Conservation (phyloP, 2,888 invertebrate genomes). For the Marronus borbonicus region DNA sequence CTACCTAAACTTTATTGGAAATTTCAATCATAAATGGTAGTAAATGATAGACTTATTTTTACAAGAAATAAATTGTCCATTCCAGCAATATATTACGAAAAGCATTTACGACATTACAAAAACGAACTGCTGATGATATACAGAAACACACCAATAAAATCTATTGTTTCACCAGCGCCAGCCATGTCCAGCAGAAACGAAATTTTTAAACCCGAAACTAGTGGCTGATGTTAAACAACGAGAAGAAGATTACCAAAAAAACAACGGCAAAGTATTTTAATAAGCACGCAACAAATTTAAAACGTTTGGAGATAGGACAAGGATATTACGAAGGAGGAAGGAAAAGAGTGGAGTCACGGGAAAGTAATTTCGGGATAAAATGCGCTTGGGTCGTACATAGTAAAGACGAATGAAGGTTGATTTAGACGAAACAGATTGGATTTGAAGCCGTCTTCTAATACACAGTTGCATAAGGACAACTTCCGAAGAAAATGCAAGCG, state of each 20-base stretch:
- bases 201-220: slow-evolving; percentile 18
- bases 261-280: background rate
- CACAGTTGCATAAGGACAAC: too few relatives aligned
- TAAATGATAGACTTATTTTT: slow-evolving; percentile 40
- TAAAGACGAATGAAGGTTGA: too few relatives aligned
- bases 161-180: slow-evolving; percentile 52
- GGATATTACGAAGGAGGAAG: too few relatives aligned
- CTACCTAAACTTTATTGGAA: slow-evolving; percentile 29
- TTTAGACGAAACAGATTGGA: too few relatives aligned
- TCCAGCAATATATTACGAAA: slow-evolving; percentile 54
- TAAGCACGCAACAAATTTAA: too few relatives aligned
- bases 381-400: too few relatives aligned
- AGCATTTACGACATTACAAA: slow-evolving; percentile 43
- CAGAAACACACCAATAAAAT: slow-evolving; percentile 53
- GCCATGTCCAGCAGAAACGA: slow-evolving; percentile 52
- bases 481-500: too few relatives aligned
- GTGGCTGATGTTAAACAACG: background rate
- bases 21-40: slow-evolving; percentile 18
- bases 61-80: slow-evolving; percentile 28
- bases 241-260: background rate
- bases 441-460: too few relatives aligned
- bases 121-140: slow-evolving; percentile 51
- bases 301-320: too few relatives aligned
- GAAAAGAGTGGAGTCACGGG: too few relatives aligned
- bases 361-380: too few relatives aligned